Evolutionary conservation across 1,140 invertebrate species (phyloP), one percentile per base, ranked within the genome.

Genomic region (Drosophila subobscura): DNA sequence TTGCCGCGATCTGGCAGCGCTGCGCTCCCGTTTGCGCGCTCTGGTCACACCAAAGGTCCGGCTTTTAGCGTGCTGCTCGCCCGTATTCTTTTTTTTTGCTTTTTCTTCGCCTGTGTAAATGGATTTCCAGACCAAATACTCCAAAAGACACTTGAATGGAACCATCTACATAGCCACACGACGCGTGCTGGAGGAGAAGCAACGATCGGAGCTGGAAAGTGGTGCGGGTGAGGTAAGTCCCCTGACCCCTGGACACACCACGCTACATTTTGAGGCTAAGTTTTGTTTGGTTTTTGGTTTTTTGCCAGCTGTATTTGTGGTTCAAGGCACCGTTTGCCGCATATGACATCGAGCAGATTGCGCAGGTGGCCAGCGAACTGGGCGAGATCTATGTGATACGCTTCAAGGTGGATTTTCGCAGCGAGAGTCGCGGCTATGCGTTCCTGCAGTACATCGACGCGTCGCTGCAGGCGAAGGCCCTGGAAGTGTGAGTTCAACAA

Each of bases 371-470:
- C 16, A 12, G 46, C 1, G 5, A 51, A 1, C 33, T 89, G 42
- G 85, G 79, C 4, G 73, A 77, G 1, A 29, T 89, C 4, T 89
- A 66, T 29, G 14, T 37, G 5, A 50, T 89, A 2, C 79, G 84
- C n/a, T 85, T 68, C 29, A 89, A 84, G 49, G 55, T 89, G 0
- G 55, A 80, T 50, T 84, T 59, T 49, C 14, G 40, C 0, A 66
- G 70, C 0, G 3, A 4, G 0, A 51, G 60, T 7, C 84, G 84
- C 0, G 85, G 85, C 2, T 89, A 49, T 46, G 84, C 84, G 14
- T 89, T 72, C 6, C 42, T 89, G 29, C 84, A 89, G 42, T 89
- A 80, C 8, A 52, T 89, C 1, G 56, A 77, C 16, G 37, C 20
- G 23, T 5, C 5, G 1, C 49, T 33, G 10, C 59, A 60, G n/a